These are phyloP conservation scores for Liopterus haemorrhoidalis DNA, from an alignment of 2,888 invertebrate species.

Conservation along the genomic window DNA sequence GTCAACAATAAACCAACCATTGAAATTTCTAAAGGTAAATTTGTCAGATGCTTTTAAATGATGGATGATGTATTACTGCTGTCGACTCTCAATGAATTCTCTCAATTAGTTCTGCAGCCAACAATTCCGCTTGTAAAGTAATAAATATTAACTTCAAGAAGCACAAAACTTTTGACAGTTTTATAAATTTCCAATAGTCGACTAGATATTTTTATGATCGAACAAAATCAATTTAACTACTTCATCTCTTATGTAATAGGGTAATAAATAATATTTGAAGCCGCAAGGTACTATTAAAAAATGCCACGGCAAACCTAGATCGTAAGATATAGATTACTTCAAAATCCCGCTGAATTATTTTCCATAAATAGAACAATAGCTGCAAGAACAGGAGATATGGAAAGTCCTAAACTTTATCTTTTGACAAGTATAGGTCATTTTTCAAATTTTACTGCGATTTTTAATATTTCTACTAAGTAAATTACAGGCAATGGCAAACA, in stretches of 20 bases:
- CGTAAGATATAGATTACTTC: too few relatives aligned
- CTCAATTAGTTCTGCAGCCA: slow-evolving; percentile 17
- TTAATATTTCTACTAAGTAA: slow-evolving; percentile 17
- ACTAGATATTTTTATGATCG: slow-evolving; percentile 12
- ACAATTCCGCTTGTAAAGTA: slow-evolving; percentile 14
- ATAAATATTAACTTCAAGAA: slow-evolving; percentile 11
- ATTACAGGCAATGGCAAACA: slow-evolving; percentile 17
- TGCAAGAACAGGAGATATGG: too few relatives aligned
- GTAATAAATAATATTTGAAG: too few relatives aligned
- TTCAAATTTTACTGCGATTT: too few relatives aligned
- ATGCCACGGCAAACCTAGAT: too few relatives aligned
- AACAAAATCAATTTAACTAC: slow-evolving; percentile 19
- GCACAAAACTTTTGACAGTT: slow-evolving; percentile 11
- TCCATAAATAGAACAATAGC: too few relatives aligned
- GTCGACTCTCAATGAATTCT: slow-evolving; percentile 20
- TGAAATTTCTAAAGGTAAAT: slow-evolving; percentile 32
- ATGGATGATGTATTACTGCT: slow-evolving; percentile 30
- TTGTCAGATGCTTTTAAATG: slow-evolving; percentile 31
- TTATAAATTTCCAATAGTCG: slow-evolving; percentile 16
- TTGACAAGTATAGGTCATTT: too few relatives aligned
- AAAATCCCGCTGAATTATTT: too few relatives aligned
- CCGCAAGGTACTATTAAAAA: too few relatives aligned
- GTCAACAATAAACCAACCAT: too few relatives aligned
- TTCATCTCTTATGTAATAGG: too few relatives aligned
- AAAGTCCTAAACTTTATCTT: too few relatives aligned